Conservation (phyloP, 1,140 invertebrate species). For the Microplitis mediator region DNA sequence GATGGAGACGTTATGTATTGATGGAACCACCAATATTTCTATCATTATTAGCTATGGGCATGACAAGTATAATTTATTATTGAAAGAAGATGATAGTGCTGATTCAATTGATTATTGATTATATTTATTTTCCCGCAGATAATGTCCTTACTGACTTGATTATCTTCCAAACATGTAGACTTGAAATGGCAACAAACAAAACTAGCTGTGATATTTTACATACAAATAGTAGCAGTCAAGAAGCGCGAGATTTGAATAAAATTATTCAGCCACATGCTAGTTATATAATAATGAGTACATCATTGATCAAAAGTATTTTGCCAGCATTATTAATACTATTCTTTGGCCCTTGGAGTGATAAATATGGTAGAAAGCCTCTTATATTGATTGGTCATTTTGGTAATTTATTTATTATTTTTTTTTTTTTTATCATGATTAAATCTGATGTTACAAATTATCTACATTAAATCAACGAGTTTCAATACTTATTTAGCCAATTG, state of each 20-base stretch:
- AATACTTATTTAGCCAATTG: too few species aligned
- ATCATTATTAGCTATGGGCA: neutral
- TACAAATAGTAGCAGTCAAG: constrained; percentile 56
- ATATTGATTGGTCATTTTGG: neutral
- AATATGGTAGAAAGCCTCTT: constrained; percentile 68
- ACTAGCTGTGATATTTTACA: constrained; percentile 49
- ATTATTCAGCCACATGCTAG: constrained; percentile 68
- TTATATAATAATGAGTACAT: constrained; percentile 65
- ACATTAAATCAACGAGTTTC: too few species aligned
- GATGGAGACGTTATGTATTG: neutral
- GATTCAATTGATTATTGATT: too few species aligned
- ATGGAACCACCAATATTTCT: neutral
- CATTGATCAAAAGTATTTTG: constrained; percentile 67
- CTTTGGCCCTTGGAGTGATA: constrained; percentile 76
- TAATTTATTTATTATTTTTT: constrained; percentile 32
- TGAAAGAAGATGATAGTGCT: too few species aligned
- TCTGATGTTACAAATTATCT: too few species aligned
- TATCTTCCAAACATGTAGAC: too few species aligned
- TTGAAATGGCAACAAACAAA: too few species aligned
- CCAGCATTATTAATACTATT: constrained; percentile 70
- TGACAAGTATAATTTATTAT: neutral
- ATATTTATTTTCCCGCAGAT: too few species aligned
- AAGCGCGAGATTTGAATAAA: constrained; percentile 65
- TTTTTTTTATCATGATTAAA: neutral
- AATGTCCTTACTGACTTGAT: too few species aligned